Conservation (phyloP, 1,140 invertebrate genomes). For the Drosophila rufa region DNA sequence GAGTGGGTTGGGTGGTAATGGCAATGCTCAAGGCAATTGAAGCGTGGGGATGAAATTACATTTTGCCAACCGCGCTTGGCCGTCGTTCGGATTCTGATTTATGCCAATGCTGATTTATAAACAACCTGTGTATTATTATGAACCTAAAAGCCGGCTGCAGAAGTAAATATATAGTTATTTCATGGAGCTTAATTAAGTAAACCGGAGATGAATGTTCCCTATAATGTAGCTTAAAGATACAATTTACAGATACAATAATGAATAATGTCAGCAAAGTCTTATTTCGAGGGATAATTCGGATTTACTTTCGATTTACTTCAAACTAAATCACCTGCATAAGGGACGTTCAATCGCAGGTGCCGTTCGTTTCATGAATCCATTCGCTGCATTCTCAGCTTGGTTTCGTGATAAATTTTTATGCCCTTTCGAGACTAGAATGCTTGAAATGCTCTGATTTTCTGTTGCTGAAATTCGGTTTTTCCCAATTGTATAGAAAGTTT, state of each 20-base stretch:
- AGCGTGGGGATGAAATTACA: conserved; percentile 74
- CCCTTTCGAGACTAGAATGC: conserved; percentile 50
- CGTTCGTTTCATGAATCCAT: not conserved
- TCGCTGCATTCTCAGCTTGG: conserved; percentile 15
- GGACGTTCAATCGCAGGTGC: conserved; percentile 5
- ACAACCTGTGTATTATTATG: conserved; percentile 81
- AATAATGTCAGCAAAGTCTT: conserved; percentile 8
- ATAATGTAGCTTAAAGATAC: conserved; percentile 19
- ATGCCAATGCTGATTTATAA: conserved; percentile 77
- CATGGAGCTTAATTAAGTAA: conserved; percentile 55
- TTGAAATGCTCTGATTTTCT: conserved; percentile 16
- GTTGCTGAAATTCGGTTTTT: not conserved
- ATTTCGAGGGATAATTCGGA: not conserved
- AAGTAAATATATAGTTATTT: conserved; percentile 55
- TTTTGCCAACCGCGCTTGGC: conserved; percentile 56
- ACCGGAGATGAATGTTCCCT: conserved; percentile 20
- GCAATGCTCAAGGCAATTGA: conserved; percentile 77
- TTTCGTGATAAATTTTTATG: conserved; percentile 66
- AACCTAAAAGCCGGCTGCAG: conserved; percentile 53
- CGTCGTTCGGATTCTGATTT: conserved; percentile 64
- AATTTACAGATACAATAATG: conserved; percentile 15
- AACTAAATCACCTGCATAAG: conserved; percentile 38
- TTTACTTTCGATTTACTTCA: conserved; percentile 20
- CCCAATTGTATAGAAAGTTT: conserved; percentile 55
- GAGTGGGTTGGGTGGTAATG: conserved; percentile 17